Percentiles rank a stretch among this genome's conserved stretches.
phyloP scores from a whole-genome alignment of 2,797 vertebrate genomes.

The Myripristis jacobus region DNA sequence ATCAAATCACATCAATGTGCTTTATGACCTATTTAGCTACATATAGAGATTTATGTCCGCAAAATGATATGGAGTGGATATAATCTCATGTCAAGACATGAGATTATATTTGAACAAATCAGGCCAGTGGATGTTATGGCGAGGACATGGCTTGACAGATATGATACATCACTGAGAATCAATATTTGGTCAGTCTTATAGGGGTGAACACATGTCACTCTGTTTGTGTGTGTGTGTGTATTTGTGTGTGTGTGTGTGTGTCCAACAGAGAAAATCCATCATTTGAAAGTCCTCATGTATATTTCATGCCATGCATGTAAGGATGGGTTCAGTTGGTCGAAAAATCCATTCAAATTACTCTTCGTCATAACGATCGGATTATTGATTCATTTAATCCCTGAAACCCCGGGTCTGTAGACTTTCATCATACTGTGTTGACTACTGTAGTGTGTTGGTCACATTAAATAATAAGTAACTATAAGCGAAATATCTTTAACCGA shows the following conservation, averaged over 20 bases:
- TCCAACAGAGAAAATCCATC: too few relatives aligned
- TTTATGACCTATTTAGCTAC: slow-evolving; percentile 51
- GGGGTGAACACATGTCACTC: neutral
- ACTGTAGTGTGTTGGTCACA: too few relatives aligned
- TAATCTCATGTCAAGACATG: neutral
- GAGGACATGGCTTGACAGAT: slow-evolving; percentile 6
- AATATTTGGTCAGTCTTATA: slow-evolving; percentile 1
- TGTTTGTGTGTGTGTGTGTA: neutral
- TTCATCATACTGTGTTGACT: too few relatives aligned
- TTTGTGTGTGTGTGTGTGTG: neutral
- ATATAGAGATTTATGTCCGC: slow-evolving; percentile 20
- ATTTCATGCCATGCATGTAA: too few relatives aligned
- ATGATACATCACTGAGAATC: neutral
- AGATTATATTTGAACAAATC: slow-evolving; percentile 6
- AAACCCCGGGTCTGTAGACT: too few relatives aligned
- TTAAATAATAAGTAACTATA: too few relatives aligned
- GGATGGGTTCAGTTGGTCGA: too few relatives aligned
- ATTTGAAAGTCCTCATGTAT: too few relatives aligned
- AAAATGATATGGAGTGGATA: slow-evolving; percentile 11
- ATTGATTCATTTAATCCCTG: too few relatives aligned
- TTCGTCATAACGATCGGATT: too few relatives aligned
- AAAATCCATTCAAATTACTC: too few relatives aligned
- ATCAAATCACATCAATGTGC: slow-evolving; percentile 46
- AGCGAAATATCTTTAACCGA: too few relatives aligned
- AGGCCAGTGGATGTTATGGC: neutral